Percentiles rank a stretch among this genome's conserved stretches.
Conservation (phyloP, 1,140 invertebrate genomes). For the Magallana ariakensis region DNA sequence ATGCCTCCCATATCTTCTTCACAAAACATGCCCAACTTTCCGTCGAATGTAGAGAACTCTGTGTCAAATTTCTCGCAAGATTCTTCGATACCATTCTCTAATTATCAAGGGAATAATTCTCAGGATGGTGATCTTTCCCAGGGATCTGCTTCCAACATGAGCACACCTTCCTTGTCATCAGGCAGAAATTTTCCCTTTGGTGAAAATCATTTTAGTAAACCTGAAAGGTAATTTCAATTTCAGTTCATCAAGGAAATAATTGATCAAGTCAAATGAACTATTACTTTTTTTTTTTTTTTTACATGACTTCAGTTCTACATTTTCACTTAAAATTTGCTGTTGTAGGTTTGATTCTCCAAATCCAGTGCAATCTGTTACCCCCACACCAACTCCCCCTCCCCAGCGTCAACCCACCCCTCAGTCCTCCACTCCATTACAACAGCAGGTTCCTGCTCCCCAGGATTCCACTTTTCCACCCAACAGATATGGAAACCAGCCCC, state of each 20-base stretch:
- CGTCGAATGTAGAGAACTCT: conserved; percentile 12
- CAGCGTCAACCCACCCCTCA: conserved; percentile 42
- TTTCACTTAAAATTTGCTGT: neutral
- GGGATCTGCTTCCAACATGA: neutral
- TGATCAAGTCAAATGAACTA: too few species aligned
- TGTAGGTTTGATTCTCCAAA: conserved; percentile 51
- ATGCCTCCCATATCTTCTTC: conserved; percentile 35
- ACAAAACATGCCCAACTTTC: conserved; percentile 37
- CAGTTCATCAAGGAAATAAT: neutral
- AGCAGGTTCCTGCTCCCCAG: conserved; percentile 28
- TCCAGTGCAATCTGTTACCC: conserved; percentile 46
- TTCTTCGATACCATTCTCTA: conserved; percentile 22
- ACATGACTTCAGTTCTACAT: neutral
- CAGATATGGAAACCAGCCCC: conserved; percentile 37
- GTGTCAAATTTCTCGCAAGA: conserved; percentile 24
- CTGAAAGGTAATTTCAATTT: conserved; percentile 57
- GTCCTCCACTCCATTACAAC: conserved; percentile 44
- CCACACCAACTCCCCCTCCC: conserved; percentile 41
- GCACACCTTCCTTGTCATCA: conserved; percentile 43
- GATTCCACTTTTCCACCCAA: conserved; percentile 11
- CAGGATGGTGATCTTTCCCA: conserved; percentile 8
- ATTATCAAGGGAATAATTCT: conserved; percentile 16
- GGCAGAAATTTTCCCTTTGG: conserved; percentile 63
- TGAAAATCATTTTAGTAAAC: conserved; percentile 60
- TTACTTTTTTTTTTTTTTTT: too few species aligned